Percentiles rank a stretch among this genome's conserved stretches.
phyloP scores from a whole-genome alignment of 2,888 invertebrate genomes.

The Itoplectis maculator region DNA sequence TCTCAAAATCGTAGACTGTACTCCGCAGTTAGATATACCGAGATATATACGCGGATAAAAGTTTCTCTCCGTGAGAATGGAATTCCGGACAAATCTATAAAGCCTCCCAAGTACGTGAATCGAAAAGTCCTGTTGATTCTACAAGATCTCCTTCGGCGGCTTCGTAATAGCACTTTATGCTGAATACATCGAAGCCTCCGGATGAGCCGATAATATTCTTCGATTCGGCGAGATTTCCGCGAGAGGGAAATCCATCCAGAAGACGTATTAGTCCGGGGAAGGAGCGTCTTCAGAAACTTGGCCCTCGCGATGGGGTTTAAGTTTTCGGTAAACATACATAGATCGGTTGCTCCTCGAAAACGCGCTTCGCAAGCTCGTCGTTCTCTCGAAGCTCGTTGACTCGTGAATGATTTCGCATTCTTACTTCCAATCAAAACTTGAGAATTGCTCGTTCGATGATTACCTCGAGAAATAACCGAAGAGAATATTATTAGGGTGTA shows the following conservation, averaged over 20 bases:
- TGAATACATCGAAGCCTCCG: conserved; percentile 33
- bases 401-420: conserved; percentile 56
- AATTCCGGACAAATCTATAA: conserved; percentile 28
- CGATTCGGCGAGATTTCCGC: conserved; percentile 41
- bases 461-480: conserved; percentile 6
- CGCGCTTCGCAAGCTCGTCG: conserved; percentile 36
- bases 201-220: conserved; percentile 49
- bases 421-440: conserved; percentile 59
- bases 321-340: conserved; percentile 59
- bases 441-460: conserved; percentile 55
- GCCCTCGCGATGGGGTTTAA: conserved; percentile 34
- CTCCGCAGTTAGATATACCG: background rate
- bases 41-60: background rate
- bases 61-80: conserved; percentile 15
- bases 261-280: conserved; percentile 40
- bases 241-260: conserved; percentile 12
- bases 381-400: conserved; percentile 50
- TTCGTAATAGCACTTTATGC: conserved; percentile 14
- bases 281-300: conserved; percentile 50
- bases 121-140: conserved; percentile 1
- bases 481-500: conserved; percentile 44
- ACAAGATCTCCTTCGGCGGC: background rate
- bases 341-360: conserved; percentile 12
- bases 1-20: conserved; percentile 6
- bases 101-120: conserved; percentile 8